Evolutionary conservation across 2,797 vertebrate genomes (phyloP), one percentile per base, ranked within the genome.

Genomic region (Parambassis ranga): DNA sequence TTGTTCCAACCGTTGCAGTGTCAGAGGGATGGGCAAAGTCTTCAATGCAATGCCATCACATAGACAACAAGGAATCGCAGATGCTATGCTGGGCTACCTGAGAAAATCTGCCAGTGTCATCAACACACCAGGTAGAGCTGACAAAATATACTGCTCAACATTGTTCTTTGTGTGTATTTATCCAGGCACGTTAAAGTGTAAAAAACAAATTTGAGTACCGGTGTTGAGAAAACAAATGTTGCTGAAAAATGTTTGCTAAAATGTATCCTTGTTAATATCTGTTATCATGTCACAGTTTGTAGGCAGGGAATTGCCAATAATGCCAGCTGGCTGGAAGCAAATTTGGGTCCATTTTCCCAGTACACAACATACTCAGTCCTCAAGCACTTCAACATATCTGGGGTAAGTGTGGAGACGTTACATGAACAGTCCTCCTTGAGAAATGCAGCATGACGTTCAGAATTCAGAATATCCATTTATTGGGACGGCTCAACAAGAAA

Each of bases 341-440:
- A 87, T 60, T 13, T 85, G 13, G 83, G 76, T 26, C 59, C 50
- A 18, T 86, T 80, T 53, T 65, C 43, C 43, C 7, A 14, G 6
- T 16, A 41, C 20, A 1, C 36, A 24, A 18, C 65, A 18, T 75
- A 60, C 43, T 30, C 51, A 28, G 65, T 75, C 1, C 58, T 87
- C 16, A 60, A 56, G 47, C 11, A 13, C n/a, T 58, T 73, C 19
- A 79, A 64, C 39, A 3, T 83, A 5, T 66, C 73, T 11, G 30
- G 1, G 30, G 85, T 60, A 39, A 20, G 5, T 14, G 7, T 14
- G 1, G n/a, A n/a, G n/a, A n/a, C n/a, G n/a, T n/a, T n/a, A n/a
- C n/a, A n/a, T n/a, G n/a, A n/a, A n/a, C n/a, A n/a, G n/a, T n/a
- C n/a, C n/a, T n/a, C n/a, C n/a, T n/a, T n/a, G n/a, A n/a, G n/a